phyloP scores from a whole-genome alignment of 2,888 invertebrate genomes.

The Muschampia plurimacula region DNA sequence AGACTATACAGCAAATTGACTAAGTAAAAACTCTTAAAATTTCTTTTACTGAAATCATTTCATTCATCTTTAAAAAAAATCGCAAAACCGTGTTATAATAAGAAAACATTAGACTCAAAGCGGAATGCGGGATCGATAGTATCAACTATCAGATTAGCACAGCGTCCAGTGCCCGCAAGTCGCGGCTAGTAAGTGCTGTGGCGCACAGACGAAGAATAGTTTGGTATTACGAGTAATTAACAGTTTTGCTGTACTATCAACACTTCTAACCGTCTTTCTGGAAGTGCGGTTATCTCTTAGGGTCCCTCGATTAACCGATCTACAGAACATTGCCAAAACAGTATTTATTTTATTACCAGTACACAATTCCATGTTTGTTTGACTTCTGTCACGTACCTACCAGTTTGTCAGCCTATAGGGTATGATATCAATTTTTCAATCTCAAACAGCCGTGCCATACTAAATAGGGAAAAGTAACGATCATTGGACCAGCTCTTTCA shows the following conservation, averaged over 20 bases:
- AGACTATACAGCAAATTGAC: no score
- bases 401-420: no score
- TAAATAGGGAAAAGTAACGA: no score
- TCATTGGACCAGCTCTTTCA: no score
- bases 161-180: constrained; percentile 33
- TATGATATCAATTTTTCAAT: no score
- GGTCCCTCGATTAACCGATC: constrained; percentile 23
- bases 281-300: constrained; percentile 15
- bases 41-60: background rate
- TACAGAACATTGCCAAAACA: background rate
- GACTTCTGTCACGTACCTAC: no score
- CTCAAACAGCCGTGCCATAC: no score
- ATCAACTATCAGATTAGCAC: constrained; percentile 54
- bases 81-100: background rate
- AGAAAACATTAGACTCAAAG: constrained; percentile 40
- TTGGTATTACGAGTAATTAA: constrained; percentile 12
- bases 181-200: background rate
- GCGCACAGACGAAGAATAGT: constrained; percentile 1
- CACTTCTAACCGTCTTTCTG: constrained; percentile 16
- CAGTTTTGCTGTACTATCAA: constrained; percentile 10
- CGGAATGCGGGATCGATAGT: constrained; percentile 55
- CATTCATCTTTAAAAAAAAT: background rate
- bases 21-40: no score
- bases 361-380: background rate
- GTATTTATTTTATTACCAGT: background rate